Conservation (phyloP, 2,888 invertebrate genomes). For the Periphyllus acericola region DNA sequence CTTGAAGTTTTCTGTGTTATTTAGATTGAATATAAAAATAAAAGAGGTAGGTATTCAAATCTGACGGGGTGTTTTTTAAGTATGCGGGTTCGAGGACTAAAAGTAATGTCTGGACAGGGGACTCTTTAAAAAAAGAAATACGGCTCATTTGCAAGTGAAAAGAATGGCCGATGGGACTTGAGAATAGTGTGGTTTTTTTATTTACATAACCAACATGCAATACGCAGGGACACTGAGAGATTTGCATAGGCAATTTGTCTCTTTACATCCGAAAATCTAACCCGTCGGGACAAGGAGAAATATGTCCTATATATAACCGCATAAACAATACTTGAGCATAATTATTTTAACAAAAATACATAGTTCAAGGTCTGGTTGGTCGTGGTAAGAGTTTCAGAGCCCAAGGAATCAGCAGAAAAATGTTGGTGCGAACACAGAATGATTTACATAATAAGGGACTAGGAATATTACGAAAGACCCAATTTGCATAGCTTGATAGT, state of each 20-base stretch:
- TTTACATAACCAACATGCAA: conserved; percentile 30
- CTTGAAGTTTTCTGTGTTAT: conserved; percentile 23
- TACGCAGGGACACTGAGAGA: conserved; percentile 1
- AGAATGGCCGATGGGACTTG: conserved; percentile 28
- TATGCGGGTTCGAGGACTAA: conserved; percentile 27
- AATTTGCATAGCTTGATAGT: background rate
- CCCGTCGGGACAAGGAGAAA: background rate
- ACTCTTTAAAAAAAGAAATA: conserved; percentile 38
- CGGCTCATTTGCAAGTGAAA: conserved; percentile 46
- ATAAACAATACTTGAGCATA: conserved; percentile 33
- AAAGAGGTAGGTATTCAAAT: conserved; percentile 37
- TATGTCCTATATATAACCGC: background rate
- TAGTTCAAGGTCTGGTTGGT: background rate
- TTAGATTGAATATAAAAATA: conserved; percentile 31
- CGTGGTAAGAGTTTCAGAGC: background rate
- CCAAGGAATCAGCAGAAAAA: conserved; percentile 5
- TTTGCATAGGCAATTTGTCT: conserved; percentile 43
- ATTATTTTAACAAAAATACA: conserved; percentile 30
- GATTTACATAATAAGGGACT: background rate
- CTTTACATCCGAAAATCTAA: conserved; percentile 28
- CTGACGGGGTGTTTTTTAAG: background rate
- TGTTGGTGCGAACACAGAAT: background rate
- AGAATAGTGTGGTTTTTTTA: conserved; percentile 18
- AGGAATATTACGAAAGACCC: background rate
- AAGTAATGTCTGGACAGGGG: conserved; percentile 32